Conservation (phyloP, 2,888 invertebrate species). For the Diarsia brunnea region DNA sequence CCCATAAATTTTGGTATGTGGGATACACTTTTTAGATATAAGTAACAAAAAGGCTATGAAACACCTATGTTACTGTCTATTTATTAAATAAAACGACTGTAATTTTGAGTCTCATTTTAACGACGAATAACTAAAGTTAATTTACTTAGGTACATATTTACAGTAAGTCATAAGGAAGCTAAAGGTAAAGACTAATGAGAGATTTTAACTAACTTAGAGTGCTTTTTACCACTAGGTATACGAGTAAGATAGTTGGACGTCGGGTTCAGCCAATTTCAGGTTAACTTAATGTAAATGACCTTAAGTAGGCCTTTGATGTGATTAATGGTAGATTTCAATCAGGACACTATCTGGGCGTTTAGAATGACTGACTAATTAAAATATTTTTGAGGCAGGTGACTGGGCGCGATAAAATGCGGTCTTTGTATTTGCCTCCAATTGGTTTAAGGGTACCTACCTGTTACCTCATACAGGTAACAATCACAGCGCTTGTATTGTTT, state of each 20-base stretch:
- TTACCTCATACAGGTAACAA: not conserved
- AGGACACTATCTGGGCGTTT: not conserved
- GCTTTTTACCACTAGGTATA: constrained; percentile 7
- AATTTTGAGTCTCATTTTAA: constrained; percentile 6
- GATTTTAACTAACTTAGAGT: constrained; percentile 8
- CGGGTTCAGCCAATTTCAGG: constrained; percentile 1
- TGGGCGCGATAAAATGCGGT: not conserved
- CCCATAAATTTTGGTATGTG: not conserved
- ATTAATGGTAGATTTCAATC: not conserved
- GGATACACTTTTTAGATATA: not conserved
- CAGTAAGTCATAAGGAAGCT: constrained; percentile 27
- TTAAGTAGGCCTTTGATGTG: not conserved
- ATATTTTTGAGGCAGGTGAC: not conserved
- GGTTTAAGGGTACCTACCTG: no score
- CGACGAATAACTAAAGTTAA: constrained; percentile 10
- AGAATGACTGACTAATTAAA: constrained; percentile 10
- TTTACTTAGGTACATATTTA: constrained; percentile 11
- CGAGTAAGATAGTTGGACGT: not conserved
- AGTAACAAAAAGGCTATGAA: not conserved
- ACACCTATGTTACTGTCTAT: not conserved
- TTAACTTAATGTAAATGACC: not conserved
- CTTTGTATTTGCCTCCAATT: not conserved
- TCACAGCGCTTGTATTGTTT: not conserved
- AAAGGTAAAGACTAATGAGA: constrained; percentile 4
- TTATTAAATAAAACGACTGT: not conserved